A percentile compares a stretch with the other conserved stretches of the same genome.
These are phyloP conservation scores for Agonopterix alstromeriana DNA, from an alignment of 2,888 invertebrate species.

Conservation along the genomic window DNA sequence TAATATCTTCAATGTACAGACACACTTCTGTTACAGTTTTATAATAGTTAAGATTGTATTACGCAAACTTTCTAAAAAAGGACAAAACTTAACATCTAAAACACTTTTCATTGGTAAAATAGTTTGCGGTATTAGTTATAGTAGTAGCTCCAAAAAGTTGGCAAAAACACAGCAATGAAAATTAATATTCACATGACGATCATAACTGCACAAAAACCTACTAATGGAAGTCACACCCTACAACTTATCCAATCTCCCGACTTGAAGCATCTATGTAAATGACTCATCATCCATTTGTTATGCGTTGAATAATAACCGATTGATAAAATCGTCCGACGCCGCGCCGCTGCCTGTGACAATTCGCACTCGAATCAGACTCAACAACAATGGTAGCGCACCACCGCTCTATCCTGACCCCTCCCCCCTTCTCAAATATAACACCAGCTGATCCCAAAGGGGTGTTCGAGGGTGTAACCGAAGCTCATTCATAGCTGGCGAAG, in stretches of 20 bases:
- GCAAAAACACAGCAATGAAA: too few relatives aligned
- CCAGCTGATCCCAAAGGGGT: conserved; percentile 21
- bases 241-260: background rate
- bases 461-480: conserved; percentile 34
- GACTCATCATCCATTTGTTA: conserved; percentile 54
- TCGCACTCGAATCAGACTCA: conserved; percentile 62
- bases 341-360: conserved; percentile 61
- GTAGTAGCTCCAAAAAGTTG: too few relatives aligned
- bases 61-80: too few relatives aligned
- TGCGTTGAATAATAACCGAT: conserved; percentile 61
- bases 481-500: conserved; percentile 34
- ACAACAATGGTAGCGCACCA: conserved; percentile 49
- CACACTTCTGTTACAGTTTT: too few relatives aligned
- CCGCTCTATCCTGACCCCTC: conserved; percentile 34
- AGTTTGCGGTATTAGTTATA: too few relatives aligned
- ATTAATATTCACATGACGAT: too few relatives aligned
- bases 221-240: background rate
- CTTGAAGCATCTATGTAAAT: conserved; percentile 32
- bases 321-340: conserved; percentile 55
- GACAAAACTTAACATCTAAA: too few relatives aligned
- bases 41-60: too few relatives aligned
- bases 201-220: too few relatives aligned
- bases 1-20: too few relatives aligned
- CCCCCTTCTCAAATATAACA: conserved; percentile 27
- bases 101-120: too few relatives aligned